Base-by-base conservation (phyloP, 1,140 invertebrate species). In the Trichonephila clavipes region DNA sequence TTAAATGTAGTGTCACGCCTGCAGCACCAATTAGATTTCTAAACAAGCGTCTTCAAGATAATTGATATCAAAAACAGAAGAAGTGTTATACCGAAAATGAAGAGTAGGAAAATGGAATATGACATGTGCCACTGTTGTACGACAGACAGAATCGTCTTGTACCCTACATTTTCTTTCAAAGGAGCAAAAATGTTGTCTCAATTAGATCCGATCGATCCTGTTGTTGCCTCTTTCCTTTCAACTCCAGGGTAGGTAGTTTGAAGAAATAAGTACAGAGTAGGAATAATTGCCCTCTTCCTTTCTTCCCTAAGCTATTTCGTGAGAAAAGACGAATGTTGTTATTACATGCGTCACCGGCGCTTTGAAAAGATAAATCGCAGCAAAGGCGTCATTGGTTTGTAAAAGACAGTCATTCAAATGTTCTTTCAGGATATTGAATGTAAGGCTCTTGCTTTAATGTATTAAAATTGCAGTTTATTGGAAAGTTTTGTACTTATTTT, bases 231-330 rank as follows among this genome's bases (percentile, higher is more conserved):
- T 77, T 89, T 40, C 64, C 66, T 77, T 89, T 51, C 61, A 88
- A 88, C 66, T 77, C 24, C 51, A 64, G 59, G 19, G 59, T 89
- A 59, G 88, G 88, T 18, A 69, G 58, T 59, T 64, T 88, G 59
- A 62, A 88, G 86, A 64, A 88, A 88, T 88, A 88, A 88, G 34
- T 88, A 88, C 62, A 34, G 86, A 88, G 86, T 62, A 64, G 86
- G 51, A 88, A 88, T 88, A 88, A 88, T 88, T 88, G 62, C 34
- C 86, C 62, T 34, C 62, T 88, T 88, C 34, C 72, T 77, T 40
- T 18, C 72, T 77, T 28, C 72, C 4, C 72, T 19, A 6, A 40
- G 72, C 72, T 34, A 77, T 77, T 19, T 77, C 72, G 72, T 77
- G 72, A 77, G 72, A 77, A 77, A 77, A 77, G 72, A 77, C 72